These are phyloP conservation scores for Drosophila kurseongensis DNA, from an alignment of 1,140 invertebrate genomes.

Conservation along the genomic window DNA sequence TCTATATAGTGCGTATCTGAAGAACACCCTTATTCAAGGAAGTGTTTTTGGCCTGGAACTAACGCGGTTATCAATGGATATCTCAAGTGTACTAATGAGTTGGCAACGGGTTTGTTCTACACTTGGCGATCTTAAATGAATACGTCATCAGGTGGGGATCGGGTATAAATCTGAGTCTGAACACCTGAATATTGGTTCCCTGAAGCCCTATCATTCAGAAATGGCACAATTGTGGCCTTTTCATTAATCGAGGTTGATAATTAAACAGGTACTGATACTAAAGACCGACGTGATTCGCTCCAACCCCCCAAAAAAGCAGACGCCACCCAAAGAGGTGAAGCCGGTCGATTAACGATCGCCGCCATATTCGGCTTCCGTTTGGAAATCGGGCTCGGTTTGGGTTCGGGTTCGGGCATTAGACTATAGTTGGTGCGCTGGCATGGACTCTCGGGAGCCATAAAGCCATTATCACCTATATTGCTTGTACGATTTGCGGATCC, in stretches of 20 bases:
- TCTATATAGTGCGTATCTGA: background rate
- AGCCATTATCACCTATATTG: conserved; percentile 70
- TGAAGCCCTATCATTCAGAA: conserved; percentile 38
- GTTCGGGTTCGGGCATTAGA: conserved; percentile 10
- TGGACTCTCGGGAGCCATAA: conserved; percentile 46
- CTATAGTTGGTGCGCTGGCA: conserved; percentile 24
- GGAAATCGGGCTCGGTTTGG: background rate
- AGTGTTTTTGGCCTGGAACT: background rate
- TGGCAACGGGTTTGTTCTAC: conserved; percentile 1
- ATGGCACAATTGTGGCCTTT: conserved; percentile 52
- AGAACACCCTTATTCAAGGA: background rate
- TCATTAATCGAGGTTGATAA: conserved; percentile 6
- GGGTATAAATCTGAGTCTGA: background rate
- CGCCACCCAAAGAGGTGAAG: conserved; percentile 19
- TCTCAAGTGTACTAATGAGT: background rate
- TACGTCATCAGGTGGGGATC: conserved; percentile 28
- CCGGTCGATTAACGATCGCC: conserved; percentile 16
- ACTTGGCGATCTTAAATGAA: background rate
- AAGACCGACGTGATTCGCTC: conserved; percentile 40
- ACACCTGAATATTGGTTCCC: conserved; percentile 2
- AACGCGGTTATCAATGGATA: conserved; percentile 14
- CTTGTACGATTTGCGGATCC: conserved; percentile 50
- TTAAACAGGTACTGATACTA: conserved; percentile 33
- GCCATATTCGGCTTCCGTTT: conserved; percentile 38
- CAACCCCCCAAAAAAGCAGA: conserved; percentile 15